Percentiles rank a stretch among this genome's conserved stretches.
Conservation (phyloP, 2,113 vertebrate species). For the Osmerus eperlanus region DNA sequence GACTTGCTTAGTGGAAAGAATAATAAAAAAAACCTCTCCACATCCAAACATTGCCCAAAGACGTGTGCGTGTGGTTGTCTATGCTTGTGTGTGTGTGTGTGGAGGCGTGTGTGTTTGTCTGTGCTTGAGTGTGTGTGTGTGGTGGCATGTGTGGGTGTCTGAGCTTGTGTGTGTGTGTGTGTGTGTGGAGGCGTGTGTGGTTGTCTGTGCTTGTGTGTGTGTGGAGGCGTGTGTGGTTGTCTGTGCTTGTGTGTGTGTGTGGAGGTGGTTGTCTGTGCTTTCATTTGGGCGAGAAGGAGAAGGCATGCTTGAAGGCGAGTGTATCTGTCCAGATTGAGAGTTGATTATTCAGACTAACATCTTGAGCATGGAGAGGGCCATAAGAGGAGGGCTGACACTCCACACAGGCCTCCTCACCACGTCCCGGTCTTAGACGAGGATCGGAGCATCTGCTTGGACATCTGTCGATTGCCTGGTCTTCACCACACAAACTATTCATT, state of each 20-base stretch:
- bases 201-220: too few species aligned
- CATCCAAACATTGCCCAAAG: background rate
- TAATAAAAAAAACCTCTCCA: background rate
- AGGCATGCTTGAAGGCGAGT: background rate
- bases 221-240: too few species aligned
- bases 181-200: too few species aligned
- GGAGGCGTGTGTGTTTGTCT: too few species aligned
- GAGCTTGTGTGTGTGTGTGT: too few species aligned
- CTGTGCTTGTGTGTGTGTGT: too few species aligned
- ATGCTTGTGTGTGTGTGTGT: background rate
- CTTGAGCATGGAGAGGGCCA: background rate
- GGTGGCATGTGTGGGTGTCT: too few species aligned
- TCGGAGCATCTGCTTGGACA: conserved; percentile 27
- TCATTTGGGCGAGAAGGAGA: too few species aligned
- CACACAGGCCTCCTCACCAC: conserved; percentile 6
- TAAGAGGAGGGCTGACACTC: background rate
- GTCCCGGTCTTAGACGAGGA: conserved; percentile 1
- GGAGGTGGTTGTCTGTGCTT: too few species aligned
- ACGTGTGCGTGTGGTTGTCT: background rate
- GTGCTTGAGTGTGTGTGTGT: too few species aligned
- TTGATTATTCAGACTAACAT: conserved; percentile 7
- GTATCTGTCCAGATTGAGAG: background rate
- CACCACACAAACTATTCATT: background rate
- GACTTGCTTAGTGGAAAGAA: too few species aligned
- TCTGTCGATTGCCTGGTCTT: conserved; percentile 12